Conservation (phyloP, 2,888 invertebrate species). For the Parnassius orleans region DNA sequence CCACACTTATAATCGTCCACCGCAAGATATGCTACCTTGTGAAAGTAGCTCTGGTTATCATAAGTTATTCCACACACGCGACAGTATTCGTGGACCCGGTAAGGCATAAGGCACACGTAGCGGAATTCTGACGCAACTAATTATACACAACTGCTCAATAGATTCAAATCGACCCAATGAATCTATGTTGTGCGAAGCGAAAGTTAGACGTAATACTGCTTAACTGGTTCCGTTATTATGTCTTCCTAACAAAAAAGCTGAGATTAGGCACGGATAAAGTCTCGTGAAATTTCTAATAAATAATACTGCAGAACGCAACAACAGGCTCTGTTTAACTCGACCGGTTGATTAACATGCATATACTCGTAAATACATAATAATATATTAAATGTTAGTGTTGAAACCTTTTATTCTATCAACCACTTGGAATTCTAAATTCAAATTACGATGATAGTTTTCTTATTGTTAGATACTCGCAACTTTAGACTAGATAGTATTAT, state of each 20-base stretch:
- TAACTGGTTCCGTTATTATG: conserved; percentile 24
- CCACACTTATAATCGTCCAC: neutral
- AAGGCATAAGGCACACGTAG: conserved; percentile 54
- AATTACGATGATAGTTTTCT: too few species aligned
- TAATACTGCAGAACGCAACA: conserved; percentile 4
- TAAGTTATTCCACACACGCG: conserved; percentile 70
- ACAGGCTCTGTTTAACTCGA: conserved; percentile 1
- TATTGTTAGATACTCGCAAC: too few species aligned
- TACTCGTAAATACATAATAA: too few species aligned
- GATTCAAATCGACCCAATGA: conserved; percentile 45
- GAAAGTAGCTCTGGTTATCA: conserved; percentile 59
- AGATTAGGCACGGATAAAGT: conserved; percentile 21
- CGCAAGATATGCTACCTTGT: conserved; percentile 54
- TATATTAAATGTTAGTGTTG: too few species aligned
- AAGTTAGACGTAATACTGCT: conserved; percentile 57
- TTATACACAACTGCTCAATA: conserved; percentile 66
- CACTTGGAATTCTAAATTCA: too few species aligned
- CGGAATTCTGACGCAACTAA: conserved; percentile 74
- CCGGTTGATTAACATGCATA: neutral
- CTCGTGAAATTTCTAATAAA: conserved; percentile 15
- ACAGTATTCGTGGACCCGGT: conserved; percentile 53
- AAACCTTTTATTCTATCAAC: too few species aligned
- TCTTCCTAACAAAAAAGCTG: conserved; percentile 9
- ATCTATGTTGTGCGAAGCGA: conserved; percentile 54
- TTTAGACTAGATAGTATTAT: too few species aligned